Conservation (phyloP, 1,140 invertebrate genomes). For the Aleiodes sp. region DNA sequence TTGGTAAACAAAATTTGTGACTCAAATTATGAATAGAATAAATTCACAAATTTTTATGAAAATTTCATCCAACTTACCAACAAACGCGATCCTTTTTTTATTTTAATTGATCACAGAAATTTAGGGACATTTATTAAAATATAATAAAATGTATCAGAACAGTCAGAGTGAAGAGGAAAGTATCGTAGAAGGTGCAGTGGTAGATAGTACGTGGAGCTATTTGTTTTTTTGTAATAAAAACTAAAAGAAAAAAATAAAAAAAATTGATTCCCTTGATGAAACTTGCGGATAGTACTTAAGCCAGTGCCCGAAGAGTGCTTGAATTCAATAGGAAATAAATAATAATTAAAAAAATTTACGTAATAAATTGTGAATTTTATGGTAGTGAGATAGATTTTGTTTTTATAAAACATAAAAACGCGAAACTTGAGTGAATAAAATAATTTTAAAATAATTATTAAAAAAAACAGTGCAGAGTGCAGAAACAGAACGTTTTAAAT, state of each 20-base stretch:
- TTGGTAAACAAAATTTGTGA: neutral
- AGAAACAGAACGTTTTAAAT: neutral
- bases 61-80: conserved; percentile 29
- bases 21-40: neutral
- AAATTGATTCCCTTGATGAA: neutral
- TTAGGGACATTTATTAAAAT: neutral
- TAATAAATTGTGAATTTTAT: too few relatives aligned
- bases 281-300: conserved; percentile 1
- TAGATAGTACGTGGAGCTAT: conserved; percentile 2
- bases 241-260: neutral
- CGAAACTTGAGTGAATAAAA: too few relatives aligned
- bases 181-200: conserved; percentile 13
- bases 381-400: too few relatives aligned
- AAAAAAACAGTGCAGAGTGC: conserved; percentile 12
- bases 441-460: neutral
- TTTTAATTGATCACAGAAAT: conserved; percentile 13
- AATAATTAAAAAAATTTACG: neutral
- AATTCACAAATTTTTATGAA: neutral
- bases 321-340: neutral
- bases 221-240: neutral
- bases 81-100: neutral
- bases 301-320: conserved; percentile 8
- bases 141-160: conserved; percentile 19
- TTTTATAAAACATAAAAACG: too few relatives aligned
- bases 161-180: conserved; percentile 19